Base-by-base conservation (phyloP, 2,113 vertebrate species). In the Melanotaenia duboulayi region DNA sequence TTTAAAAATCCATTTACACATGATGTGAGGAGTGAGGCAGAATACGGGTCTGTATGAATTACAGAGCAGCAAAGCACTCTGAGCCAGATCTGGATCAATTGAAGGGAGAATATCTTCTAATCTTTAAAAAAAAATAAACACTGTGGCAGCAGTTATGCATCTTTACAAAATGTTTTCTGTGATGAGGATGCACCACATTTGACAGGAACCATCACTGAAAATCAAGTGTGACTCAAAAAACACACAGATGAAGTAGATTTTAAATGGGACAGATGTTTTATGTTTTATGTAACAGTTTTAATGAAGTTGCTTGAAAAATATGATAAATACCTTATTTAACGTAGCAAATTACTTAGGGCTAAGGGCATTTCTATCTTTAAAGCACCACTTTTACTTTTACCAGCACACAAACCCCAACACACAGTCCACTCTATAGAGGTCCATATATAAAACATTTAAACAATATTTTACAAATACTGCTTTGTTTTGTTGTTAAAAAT, bases 1-100 rank as follows among this genome's bases (percentile, higher is more conserved):
- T 90, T 87, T 85, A 86, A 87, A 91, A 91, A 86, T 79, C 83
- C 77, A 89, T 86, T 85, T 87, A 78, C 78, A 74, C 82, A 84
- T 78, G 87, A 89, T 86, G 79, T 88, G 87, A 85, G 70, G 82
- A 87, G 72, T 58, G 80, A 86, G 85, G 79, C 87, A 87, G 80
- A 65, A 86, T 80, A 70, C 72, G 71, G 71, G 82, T 81, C 64
- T 74, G 84, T 85, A 81, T 86, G 83, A 90, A 89, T 88, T 82
- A 85, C 61, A 76, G 74, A 52, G 77, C 71, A 84, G 73, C 68
- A 61, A 69, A 69, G 67, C 82, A 78, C 82, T 28, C 11, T 61
- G 73, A 84, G 75, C 46, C 82, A 76, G 73, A 68, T 83, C 71
- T 80, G 74, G 65, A 77, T 70, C 58, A 76, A 75, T 82, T 57